Evolutionary conservation across 2,888 invertebrate genomes (phyloP).

Genomic region (Caenorhabditis afra): DNA sequence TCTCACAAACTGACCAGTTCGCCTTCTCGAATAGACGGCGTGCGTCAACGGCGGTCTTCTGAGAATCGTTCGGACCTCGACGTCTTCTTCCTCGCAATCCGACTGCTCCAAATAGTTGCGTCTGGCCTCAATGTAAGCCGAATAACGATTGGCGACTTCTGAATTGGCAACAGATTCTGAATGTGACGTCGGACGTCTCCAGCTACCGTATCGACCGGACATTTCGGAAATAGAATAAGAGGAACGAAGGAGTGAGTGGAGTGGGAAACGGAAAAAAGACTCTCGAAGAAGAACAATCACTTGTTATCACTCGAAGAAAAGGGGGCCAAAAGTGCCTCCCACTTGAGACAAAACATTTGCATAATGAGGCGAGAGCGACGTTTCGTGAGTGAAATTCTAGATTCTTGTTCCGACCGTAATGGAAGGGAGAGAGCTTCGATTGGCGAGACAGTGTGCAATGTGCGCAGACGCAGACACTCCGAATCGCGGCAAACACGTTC

Average conservation of each 20-base stretch:
- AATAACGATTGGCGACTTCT: constrained; percentile 50
- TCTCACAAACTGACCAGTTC: constrained; percentile 32
- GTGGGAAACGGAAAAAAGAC: constrained; percentile 17
- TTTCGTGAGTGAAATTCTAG: constrained; percentile 35
- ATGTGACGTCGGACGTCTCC: too few relatives aligned
- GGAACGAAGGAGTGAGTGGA: constrained; percentile 7
- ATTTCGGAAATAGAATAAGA: constrained; percentile 25
- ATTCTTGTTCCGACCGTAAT: constrained; percentile 35
- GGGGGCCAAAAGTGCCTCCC: neutral
- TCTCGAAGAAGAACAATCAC: constrained; percentile 51
- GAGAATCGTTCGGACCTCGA: constrained; percentile 46
- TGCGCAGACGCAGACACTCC: constrained; percentile 25
- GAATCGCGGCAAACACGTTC: constrained; percentile 38
- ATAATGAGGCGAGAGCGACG: constrained; percentile 15
- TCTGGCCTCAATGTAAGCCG: constrained; percentile 44
- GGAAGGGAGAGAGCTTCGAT: constrained; percentile 11
- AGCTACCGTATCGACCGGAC: constrained; percentile 47
- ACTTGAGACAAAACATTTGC: constrained; percentile 42
- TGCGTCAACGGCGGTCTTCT: constrained; percentile 47
- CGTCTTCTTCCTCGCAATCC: constrained; percentile 48
- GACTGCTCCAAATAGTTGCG: constrained; percentile 44
- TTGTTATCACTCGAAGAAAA: constrained; percentile 23
- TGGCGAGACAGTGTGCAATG: constrained; percentile 20
- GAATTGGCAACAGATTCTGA: constrained; percentile 1
- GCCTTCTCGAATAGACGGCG: constrained; percentile 29